phyloP scores from a whole-genome alignment of 2,888 invertebrate species.

The Siphonodentalium dalli region DNA sequence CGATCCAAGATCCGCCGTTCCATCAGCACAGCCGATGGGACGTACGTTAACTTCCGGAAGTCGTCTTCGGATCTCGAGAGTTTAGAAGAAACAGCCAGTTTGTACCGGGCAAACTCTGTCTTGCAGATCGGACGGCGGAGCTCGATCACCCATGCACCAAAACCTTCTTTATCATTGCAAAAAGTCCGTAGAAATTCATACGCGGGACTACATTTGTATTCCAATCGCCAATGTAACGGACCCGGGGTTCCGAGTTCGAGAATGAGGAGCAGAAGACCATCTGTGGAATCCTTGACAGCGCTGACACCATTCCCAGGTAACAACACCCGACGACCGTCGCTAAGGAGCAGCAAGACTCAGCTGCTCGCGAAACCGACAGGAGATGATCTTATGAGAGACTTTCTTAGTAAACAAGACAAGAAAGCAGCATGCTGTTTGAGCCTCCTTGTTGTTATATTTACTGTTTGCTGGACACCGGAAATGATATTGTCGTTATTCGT shows the following conservation, averaged over 20 bases:
- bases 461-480: slow-evolving; percentile 51
- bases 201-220: background rate
- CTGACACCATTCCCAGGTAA: background rate
- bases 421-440: slow-evolving; percentile 49
- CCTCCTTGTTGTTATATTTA: slow-evolving; percentile 43
- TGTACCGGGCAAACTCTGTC: too few species aligned
- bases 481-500: slow-evolving; percentile 37
- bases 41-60: slow-evolving; percentile 38
- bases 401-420: slow-evolving; percentile 50
- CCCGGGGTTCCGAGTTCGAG: background rate
- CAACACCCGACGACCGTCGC: background rate
- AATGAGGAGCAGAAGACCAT: background rate
- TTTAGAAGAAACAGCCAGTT: slow-evolving; percentile 1
- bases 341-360: slow-evolving; percentile 26
- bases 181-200: background rate
- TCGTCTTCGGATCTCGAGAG: slow-evolving; percentile 36
- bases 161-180: too few species aligned
- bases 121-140: too few species aligned
- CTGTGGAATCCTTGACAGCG: background rate
- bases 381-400: slow-evolving; percentile 48
- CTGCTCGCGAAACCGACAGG: too few species aligned
- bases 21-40: slow-evolving; percentile 41
- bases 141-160: too few species aligned
- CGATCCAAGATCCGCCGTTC: slow-evolving; percentile 50
- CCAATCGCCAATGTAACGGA: too few species aligned